Evolutionary conservation across 2,113 vertebrate species (phyloP).

Genomic region (Emydura subglobosa): DNA sequence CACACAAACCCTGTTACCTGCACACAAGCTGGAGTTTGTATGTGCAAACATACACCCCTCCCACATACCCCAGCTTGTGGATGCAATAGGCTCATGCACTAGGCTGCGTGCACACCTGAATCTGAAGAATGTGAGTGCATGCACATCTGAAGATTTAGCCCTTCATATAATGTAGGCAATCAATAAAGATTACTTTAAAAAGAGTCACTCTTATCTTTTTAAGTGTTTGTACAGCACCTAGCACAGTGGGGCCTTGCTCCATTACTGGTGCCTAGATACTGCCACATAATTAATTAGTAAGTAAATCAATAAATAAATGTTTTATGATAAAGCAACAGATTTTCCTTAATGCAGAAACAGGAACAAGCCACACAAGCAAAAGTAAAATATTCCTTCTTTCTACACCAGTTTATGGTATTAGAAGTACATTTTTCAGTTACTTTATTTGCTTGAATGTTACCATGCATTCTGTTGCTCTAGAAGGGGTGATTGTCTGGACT

Average conservation of each 20-base stretch:
- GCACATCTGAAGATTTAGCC: not conserved
- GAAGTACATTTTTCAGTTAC: not conserved
- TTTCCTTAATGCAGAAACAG: not conserved
- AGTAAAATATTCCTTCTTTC: not conserved
- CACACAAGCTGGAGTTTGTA: not conserved
- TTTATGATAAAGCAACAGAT: not conserved
- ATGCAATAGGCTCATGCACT: not conserved
- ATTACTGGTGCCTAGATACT: not conserved
- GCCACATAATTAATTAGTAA: not conserved
- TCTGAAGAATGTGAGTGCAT: not conserved
- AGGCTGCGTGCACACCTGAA: not conserved
- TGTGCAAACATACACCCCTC: accelerated
- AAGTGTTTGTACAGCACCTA: not conserved
- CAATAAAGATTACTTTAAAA: not conserved
- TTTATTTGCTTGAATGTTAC: not conserved
- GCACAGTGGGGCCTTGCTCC: not conserved
- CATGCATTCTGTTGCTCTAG: conserved; percentile 36
- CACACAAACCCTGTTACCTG: not conserved
- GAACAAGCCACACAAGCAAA: not conserved
- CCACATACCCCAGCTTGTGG: not conserved
- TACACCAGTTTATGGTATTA: not conserved
- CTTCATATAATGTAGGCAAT: not conserved
- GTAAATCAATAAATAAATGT: not conserved
- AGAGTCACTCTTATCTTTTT: not conserved
- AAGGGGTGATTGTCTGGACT: not conserved